Base-by-base conservation (phyloP, 2,888 invertebrate species). In the Hemicrepidius hirtus region DNA sequence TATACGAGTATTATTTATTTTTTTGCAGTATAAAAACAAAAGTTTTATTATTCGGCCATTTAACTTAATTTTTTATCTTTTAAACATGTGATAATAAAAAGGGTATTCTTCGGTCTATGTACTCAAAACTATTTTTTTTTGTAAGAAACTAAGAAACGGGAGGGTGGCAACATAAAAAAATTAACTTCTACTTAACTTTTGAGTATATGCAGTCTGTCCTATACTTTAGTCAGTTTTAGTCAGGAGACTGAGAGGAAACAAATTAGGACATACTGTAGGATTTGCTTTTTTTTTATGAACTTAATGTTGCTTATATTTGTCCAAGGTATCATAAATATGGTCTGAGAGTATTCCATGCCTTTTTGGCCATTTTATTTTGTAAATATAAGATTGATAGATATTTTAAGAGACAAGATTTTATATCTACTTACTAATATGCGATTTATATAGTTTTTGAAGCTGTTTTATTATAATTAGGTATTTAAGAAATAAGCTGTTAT, bases 401-500 rank as follows among this genome's bases (percentile, higher is more conserved):
- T 16, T n/a, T 46, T 46, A 18, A 13, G 13, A 18, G 20, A 46
- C 16, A 13, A 46, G 46, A 46, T 46, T 57, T 57, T 57, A 57
- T 57, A 37, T 20, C 37, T 57, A 50, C 28, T 50, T 50, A 60
- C 60, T 44, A 44, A 60, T 60, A 60, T 57, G 37, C 57, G 35
- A 57, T 57, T 57, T 37, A 57, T 37, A 57, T 57, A 57, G 18
- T 18, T 40, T 57, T 35, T 37, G 18, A 57, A 35, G 35, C 18
- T 37, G 57, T 57, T 53, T 53, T 49, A 55, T 57, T 57, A 37
- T 49, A n/a, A 55, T 57, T 57, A 37, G 35, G 21, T 37, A 57
- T 13, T 57, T 57, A 37, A 37, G 10, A 32, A 10, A n/a, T 63
- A 63, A 21, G 18, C 49, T 49, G 63, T 63, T 63, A 63, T 46